A percentile compares a stretch with the other conserved stretches of the same genome.
Conservation (phyloP, 2,797 vertebrate species). For the Notolabrus celidotus region DNA sequence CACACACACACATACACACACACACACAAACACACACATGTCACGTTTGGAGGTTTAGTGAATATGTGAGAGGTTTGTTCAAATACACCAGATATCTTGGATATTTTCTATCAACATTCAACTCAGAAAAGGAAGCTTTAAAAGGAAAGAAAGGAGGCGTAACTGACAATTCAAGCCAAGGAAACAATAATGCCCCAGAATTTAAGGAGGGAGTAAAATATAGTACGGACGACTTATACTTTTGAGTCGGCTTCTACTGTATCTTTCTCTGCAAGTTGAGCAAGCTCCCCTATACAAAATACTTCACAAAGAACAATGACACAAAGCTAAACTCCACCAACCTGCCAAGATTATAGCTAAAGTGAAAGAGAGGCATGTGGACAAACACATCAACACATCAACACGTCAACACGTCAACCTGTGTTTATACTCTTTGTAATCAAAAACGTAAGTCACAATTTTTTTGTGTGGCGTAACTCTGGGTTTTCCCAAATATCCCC, state of each 20-base stretch:
- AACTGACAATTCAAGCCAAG: neutral
- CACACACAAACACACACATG: conserved; percentile 22
- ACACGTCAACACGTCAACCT: conserved; percentile 29
- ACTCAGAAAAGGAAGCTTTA: neutral
- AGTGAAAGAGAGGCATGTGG: conserved; percentile 31
- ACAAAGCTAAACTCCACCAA: conserved; percentile 28
- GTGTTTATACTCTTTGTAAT: conserved; percentile 34
- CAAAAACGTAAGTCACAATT: conserved; percentile 7
- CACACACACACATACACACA: too few species aligned
- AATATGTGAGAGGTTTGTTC: neutral
- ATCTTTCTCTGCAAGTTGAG: conserved; percentile 1
- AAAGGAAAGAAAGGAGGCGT: neutral
- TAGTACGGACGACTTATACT: neutral
- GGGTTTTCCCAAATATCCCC: conserved; percentile 28
- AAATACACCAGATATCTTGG: neutral
- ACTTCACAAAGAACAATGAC: conserved; percentile 37
- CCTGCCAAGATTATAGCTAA: conserved; percentile 50
- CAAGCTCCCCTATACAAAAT: neutral
- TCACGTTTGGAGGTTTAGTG: conserved; percentile 6
- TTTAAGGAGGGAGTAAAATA: neutral
- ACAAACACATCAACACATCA: conserved; percentile 43
- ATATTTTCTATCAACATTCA: neutral
- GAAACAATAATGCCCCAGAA: too few species aligned
- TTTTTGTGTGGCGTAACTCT: conserved; percentile 14
- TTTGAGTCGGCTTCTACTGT: too few species aligned